Evolutionary conservation across 2,113 vertebrate species (phyloP).

Genomic region (Lontra canadensis): DNA sequence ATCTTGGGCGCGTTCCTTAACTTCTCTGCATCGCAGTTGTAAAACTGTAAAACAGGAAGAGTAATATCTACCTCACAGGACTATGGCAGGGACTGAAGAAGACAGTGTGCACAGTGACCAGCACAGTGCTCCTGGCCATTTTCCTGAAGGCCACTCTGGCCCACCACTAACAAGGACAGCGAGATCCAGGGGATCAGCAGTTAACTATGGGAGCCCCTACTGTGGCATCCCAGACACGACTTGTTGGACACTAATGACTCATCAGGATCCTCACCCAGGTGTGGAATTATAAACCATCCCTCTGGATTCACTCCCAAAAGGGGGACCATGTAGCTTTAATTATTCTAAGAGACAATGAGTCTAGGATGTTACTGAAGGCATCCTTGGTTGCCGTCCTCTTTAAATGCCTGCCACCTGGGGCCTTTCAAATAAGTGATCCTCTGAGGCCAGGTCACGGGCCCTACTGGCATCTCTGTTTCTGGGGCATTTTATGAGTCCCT

Average conservation of each 20-base stretch:
- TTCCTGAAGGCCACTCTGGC: neutral
- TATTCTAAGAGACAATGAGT: neutral
- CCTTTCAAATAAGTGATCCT: neutral
- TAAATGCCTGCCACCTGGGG: neutral
- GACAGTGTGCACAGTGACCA: neutral
- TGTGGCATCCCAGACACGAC: neutral
- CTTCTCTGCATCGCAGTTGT: conserved; percentile 2
- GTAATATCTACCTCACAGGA: neutral
- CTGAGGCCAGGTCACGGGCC: neutral
- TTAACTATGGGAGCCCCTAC: neutral
- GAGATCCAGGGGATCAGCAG: neutral
- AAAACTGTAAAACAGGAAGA: neutral
- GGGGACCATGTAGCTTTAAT: neutral
- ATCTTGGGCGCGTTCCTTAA: neutral
- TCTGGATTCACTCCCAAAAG: neutral
- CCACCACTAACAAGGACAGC: neutral
- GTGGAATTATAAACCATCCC: neutral
- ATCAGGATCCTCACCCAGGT: neutral
- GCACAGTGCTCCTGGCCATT: neutral
- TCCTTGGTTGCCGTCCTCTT: neutral
- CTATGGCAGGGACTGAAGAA: neutral
- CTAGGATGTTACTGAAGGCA: neutral
- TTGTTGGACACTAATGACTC: neutral
- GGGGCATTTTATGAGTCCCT: neutral
- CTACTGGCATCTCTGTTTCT: neutral